A percentile compares a stretch with the other conserved stretches of the same genome.
Conservation (phyloP, 2,888 invertebrate genomes). For the Geotrupes spiniger region DNA sequence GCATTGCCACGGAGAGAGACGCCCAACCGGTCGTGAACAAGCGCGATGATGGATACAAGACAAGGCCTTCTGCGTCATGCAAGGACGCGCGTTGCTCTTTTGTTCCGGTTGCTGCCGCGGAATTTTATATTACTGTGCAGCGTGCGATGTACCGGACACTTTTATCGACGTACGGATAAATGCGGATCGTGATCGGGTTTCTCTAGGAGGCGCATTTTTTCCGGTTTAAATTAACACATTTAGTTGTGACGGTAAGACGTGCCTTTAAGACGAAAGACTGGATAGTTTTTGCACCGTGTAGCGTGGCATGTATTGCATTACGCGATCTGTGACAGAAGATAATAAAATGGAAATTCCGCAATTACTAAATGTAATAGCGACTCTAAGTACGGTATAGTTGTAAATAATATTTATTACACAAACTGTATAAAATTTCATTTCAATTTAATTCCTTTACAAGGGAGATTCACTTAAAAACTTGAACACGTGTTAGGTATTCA, state of each 20-base stretch:
- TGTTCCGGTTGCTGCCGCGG: constrained; percentile 37
- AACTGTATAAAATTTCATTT: no score
- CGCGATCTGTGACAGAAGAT: no score
- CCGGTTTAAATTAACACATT: constrained; percentile 5
- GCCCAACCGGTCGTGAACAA: neutral
- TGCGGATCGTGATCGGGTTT: constrained; percentile 2
- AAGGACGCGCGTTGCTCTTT: constrained; percentile 46
- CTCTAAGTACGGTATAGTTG: no score
- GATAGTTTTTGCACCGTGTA: neutral
- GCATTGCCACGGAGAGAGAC: neutral
- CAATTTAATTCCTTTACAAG: no score
- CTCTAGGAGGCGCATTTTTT: neutral
- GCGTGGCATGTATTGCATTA: no score
- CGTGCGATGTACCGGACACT: constrained; percentile 5
- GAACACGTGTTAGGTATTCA: no score
- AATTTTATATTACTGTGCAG: constrained; percentile 11
- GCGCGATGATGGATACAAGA: constrained; percentile 18
- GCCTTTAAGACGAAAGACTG: neutral
- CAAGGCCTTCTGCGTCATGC: constrained; percentile 47
- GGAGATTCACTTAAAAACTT: no score
- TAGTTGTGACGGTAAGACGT: neutral
- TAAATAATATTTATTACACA: no score
- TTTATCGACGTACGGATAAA: constrained; percentile 3
- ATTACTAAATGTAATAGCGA: no score
- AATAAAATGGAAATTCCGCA: no score